Percentiles rank a stretch among this genome's conserved stretches.
Evolutionary conservation across 2,797 vertebrate genomes (phyloP).

Genomic region (Danio kyathit): DNA sequence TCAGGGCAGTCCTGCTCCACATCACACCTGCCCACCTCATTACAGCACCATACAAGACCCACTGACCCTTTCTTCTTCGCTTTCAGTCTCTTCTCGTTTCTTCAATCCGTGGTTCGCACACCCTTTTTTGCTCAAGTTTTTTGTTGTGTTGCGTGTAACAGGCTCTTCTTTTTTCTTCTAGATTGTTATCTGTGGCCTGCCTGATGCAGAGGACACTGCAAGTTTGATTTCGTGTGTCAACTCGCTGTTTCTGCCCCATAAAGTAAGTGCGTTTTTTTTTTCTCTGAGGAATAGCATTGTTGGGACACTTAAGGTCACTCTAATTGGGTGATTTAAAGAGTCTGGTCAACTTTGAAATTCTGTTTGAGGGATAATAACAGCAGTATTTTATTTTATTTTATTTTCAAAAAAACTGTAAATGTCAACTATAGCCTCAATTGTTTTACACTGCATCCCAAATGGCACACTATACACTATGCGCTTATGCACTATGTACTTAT

Average conservation of each 20-base stretch:
- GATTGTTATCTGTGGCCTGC: constrained; percentile 90
- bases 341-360: not conserved
- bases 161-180: constrained; percentile 64
- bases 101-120: constrained; percentile 20
- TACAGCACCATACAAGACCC: constrained; percentile 63
- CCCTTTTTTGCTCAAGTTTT: not conserved
- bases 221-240: constrained; percentile 81
- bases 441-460: no score
- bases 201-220: constrained; percentile 83
- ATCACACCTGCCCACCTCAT: constrained; percentile 77
- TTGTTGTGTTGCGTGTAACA: constrained; percentile 10
- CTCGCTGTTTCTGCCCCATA: constrained; percentile 87
- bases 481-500: no score
- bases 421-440: no score
- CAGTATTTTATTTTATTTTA: no score
- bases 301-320: not conserved
- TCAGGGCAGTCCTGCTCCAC: constrained; percentile 53
- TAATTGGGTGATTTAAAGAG: constrained; percentile 8
- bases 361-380: not conserved
- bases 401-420: no score
- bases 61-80: constrained; percentile 59
- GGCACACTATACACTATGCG: no score
- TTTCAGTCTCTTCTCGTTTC: constrained; percentile 56
- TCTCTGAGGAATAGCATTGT: not conserved
- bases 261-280: constrained; percentile 76